Percentiles rank a stretch among this genome's conserved stretches.
Conservation (phyloP, 2,888 invertebrate species). For the Limnephilus marmoratus region DNA sequence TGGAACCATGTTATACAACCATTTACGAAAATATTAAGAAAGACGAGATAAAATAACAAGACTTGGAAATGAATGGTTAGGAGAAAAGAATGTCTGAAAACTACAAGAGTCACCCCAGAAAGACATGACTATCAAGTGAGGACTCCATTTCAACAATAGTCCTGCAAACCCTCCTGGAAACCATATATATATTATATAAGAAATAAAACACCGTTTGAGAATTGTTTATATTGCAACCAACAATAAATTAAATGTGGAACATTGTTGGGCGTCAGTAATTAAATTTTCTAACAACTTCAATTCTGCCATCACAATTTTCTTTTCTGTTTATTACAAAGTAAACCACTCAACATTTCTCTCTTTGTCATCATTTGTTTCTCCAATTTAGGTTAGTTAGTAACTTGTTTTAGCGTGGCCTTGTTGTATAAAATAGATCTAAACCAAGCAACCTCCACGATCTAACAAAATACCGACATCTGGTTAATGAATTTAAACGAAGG, state of each 20-base stretch:
- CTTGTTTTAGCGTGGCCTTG: not conserved
- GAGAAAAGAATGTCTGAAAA: not conserved
- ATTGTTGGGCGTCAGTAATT: not conserved
- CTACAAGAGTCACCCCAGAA: not conserved
- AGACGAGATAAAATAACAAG: not conserved
- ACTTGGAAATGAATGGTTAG: not conserved
- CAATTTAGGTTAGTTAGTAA: not conserved
- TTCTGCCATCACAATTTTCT: not conserved
- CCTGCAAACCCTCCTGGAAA: not conserved
- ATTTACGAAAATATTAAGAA: not conserved
- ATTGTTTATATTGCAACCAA: too few relatives aligned
- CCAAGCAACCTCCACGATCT: not conserved
- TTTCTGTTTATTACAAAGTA: not conserved
- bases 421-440: not conserved
- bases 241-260: not conserved
- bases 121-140: not conserved
- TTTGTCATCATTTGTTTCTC: not conserved
- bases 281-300: not conserved
- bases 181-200: too few relatives aligned
- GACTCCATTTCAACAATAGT: not conserved
- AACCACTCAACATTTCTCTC: not conserved
- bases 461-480: not conserved
- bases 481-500: constrained; percentile 2
- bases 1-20: not conserved
- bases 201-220: not conserved